Percentiles rank a stretch among this genome's conserved stretches.
Conservation (phyloP, 2,797 vertebrate genomes). For the Phaenicophaeus curvirostris region DNA sequence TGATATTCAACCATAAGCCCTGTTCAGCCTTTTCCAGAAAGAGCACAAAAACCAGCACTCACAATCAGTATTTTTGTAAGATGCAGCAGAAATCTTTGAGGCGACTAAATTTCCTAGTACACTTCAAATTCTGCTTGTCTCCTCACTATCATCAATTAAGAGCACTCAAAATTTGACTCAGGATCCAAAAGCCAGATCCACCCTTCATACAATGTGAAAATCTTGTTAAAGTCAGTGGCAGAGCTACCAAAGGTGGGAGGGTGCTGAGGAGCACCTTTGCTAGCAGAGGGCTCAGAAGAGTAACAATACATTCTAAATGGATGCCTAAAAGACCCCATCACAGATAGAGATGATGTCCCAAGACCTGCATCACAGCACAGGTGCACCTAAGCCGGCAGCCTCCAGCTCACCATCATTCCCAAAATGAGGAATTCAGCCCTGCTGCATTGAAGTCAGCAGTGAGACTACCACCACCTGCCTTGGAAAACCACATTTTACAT, state of each 20-base stretch:
- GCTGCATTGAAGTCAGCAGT: not conserved
- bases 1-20: not conserved
- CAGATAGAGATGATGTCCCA: not conserved
- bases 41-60: slow-evolving; percentile 27
- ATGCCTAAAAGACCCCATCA: not conserved
- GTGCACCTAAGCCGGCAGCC: not conserved
- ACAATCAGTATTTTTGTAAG: slow-evolving; percentile 12
- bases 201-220: not conserved
- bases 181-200: not conserved
- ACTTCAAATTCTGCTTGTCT: not conserved
- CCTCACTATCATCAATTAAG: not conserved
- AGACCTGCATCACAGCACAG: not conserved
- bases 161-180: not conserved
- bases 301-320: not conserved
- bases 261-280: too few species aligned
- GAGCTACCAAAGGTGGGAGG: not conserved
- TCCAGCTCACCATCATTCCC: not conserved
- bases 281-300: not conserved
- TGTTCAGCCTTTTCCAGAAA: slow-evolving; percentile 53
- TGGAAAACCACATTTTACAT: not conserved
- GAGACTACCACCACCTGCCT: not conserved
- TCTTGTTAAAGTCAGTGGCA: accelerated
- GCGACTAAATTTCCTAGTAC: not conserved
- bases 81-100: not conserved
- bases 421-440: not conserved